Evolutionary conservation across 2,888 invertebrate species (phyloP), one percentile per base, ranked within the genome.

Genomic region (Crocallis elinguaria): DNA sequence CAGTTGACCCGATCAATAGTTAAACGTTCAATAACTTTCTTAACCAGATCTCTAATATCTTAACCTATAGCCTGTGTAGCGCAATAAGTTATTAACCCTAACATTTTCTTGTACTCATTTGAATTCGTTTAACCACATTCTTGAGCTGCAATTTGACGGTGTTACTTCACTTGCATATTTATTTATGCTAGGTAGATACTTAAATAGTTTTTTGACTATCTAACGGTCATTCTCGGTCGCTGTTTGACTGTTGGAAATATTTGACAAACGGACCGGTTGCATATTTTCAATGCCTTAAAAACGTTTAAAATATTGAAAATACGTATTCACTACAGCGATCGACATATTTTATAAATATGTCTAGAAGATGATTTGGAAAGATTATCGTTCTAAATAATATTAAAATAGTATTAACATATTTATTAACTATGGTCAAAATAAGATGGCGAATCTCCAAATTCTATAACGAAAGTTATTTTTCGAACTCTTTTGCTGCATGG

Each of bases 31-130:
- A 54, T 39, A 54, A 49, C 54, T 55, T 55, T 57, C 53, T 39
- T 46, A 49, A 54, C 45, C 53, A 58, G 53, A 60, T 58, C 53
- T 56, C 58, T 42, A 54, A 52, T 41, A 43, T 36, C 16, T 37
- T 56, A 42, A 60, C 62, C 60, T 54, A 12, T 30, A 48, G 50
- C 50, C 57, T 43, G 17, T 36, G 36, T 44, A 48, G 16, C 29
- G 19, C 33, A 49, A 55, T 60, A 56, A 53, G 52, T 52, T 44
- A 58, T 42, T 53, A 45, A 35, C 49, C 52, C 45, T n/a, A 36
- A 51, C 49, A 43, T 49, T 54, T 54, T 50, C 38, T 32, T 55
- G 41, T 16, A 29, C 19, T 21, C 42, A 43, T 59, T 52, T 59
- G 32, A 50, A 52, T 49, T 49, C 48, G 52, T 52, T 57, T 57